Percentiles rank a stretch among this genome's conserved stretches.
phyloP scores from a whole-genome alignment of 1,140 invertebrate species.

The Chionoecetes opilio region DNA sequence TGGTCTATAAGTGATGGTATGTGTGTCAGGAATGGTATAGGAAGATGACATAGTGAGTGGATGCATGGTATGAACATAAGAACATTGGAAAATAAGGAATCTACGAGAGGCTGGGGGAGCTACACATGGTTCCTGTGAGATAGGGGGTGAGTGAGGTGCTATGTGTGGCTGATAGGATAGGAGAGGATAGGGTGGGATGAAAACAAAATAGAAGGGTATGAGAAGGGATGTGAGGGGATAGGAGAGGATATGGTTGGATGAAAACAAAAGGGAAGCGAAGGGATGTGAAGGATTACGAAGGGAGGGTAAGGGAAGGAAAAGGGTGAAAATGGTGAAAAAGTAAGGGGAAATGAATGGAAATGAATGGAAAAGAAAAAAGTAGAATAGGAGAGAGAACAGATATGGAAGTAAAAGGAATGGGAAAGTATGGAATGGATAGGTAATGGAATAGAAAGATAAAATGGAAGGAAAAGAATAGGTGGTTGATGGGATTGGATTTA shows the following conservation, averaged over 20 bases:
- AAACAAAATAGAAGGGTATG: neutral
- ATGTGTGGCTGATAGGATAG: neutral
- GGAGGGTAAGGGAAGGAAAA: no score
- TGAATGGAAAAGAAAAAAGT: neutral
- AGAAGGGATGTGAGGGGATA: neutral
- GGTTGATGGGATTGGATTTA: neutral
- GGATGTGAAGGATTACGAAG: neutral
- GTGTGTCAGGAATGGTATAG: no score
- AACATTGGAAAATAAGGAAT: no score
- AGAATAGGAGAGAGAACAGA: neutral
- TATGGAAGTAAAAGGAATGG: constrained; percentile 15
- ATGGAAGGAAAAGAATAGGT: neutral
- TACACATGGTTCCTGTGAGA: no score
- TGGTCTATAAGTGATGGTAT: no score
- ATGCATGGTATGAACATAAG: no score
- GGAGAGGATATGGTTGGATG: neutral
- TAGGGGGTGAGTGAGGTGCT: no score
- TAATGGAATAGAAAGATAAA: neutral
- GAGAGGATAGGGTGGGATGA: neutral
- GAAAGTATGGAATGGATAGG: neutral
- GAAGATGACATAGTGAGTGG: no score
- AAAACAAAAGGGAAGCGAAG: neutral
- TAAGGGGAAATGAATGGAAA: no score
- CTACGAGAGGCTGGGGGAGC: no score
- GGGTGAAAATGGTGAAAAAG: no score